Evolutionary conservation across 1,140 invertebrate genomes (phyloP), one percentile per base, ranked within the genome.

Genomic region (Solen grandis): DNA sequence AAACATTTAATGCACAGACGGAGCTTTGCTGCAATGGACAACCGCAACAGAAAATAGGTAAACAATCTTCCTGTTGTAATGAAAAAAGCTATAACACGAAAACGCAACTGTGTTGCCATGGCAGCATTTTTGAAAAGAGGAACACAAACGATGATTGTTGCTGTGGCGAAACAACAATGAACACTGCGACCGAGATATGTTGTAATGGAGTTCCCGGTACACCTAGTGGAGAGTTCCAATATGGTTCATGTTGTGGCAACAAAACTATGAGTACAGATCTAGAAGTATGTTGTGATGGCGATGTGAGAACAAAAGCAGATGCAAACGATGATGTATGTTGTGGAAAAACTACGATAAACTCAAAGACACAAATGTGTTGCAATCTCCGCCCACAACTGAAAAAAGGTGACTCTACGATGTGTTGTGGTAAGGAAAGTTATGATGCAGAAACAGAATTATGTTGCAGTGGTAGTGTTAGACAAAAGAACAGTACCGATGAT

Each of bases 171-270:
- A 80, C 77, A 60, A 80, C 77, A 35, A 65, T 62, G 13, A 35
- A 80, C 33, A 80, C 77, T 60, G 22, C 38, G 1, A 63, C 16
- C 3, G 77, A 80, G 60, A 65, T 80, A 19, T 80, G 77, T 55
- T 80, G 77, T 80, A 59, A 80, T 55, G 77, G 69, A 36, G 65
- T 69, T 14, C 75, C 75, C 10, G 69, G 75, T 55, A 59, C 46
- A 59, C 75, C 63, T 33, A 68, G 46, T 5, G 75, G 75, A 36
- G 65, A 78, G 54, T 59, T 78, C 25, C 68, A 80, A 62, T 60
- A 52, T 22, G 77, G 36, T 16, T 54, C 59, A 22, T 80, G 77
- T 25, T 80, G 77, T 55, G 77, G 77, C 25, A 80, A 72, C 10
- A 70, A 73, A 33, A 72, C 68, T 35, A 65, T 35, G 38, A 72